phyloP scores from a whole-genome alignment of 2,113 vertebrate genomes.

The Cariama cristata region DNA sequence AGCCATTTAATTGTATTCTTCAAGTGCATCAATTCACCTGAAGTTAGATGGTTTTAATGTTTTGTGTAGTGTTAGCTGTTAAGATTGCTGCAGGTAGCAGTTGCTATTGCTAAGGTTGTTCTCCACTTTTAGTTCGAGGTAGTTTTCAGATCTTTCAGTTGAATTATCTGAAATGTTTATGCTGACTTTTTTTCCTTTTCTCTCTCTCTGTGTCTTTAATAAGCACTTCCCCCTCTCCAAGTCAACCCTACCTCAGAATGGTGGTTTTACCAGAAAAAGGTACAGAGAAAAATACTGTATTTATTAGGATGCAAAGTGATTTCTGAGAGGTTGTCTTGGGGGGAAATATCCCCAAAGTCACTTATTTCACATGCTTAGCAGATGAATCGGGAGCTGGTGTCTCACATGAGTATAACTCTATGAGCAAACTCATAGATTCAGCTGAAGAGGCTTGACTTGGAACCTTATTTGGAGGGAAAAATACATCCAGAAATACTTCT shows the following conservation, averaged over 20 bases:
- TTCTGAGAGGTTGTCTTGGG: neutral
- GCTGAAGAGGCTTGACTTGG: neutral
- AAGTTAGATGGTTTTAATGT: neutral
- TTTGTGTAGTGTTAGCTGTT: neutral
- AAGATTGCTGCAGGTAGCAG: neutral
- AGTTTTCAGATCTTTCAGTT: neutral
- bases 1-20: neutral
- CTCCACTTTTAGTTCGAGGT: neutral
- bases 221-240: neutral
- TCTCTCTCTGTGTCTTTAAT: neutral
- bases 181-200: neutral
- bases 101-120: neutral
- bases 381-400: neutral
- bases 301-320: neutral
- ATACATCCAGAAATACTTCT: neutral
- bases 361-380: neutral
- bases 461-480: neutral
- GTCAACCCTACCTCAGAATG: neutral
- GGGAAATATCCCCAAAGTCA: neutral
- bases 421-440: neutral
- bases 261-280: neutral
- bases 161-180: neutral
- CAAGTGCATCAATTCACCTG: neutral
- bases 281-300: neutral
- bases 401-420: neutral